Evolutionary conservation across 2,113 vertebrate species (phyloP).

Genomic region (Maccullochella peelii): DNA sequence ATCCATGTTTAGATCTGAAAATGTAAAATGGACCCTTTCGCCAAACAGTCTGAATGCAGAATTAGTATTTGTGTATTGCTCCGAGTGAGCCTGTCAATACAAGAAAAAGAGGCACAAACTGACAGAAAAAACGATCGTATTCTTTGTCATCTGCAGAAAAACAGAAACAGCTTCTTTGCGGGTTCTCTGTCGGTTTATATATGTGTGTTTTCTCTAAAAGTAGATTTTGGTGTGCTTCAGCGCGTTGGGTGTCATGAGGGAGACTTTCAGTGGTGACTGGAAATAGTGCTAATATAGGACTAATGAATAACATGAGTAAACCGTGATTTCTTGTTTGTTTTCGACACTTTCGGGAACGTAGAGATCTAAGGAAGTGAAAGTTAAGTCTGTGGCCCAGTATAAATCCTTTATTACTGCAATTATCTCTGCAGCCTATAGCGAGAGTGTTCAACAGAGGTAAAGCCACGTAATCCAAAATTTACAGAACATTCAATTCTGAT

Average conservation of each 20-base stretch:
- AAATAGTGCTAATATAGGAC: constrained; percentile 55
- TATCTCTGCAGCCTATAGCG: constrained; percentile 6
- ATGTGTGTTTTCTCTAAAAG: constrained; percentile 39
- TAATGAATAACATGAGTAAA: constrained; percentile 58
- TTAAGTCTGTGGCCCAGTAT: constrained; percentile 18
- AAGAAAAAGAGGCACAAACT: not conserved
- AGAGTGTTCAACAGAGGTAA: not conserved
- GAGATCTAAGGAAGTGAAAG: constrained; percentile 36
- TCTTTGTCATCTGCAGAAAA: not conserved
- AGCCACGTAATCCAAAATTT: not conserved
- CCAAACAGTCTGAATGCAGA: not conserved
- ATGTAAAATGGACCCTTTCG: not conserved
- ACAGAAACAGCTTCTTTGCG: not conserved
- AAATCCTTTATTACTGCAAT: constrained; percentile 37
- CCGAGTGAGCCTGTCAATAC: not conserved
- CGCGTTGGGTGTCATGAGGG: constrained; percentile 26
- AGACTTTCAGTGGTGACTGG: constrained; percentile 36
- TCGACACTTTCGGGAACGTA: constrained; percentile 49
- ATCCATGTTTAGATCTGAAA: not conserved
- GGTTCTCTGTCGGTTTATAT: not conserved
- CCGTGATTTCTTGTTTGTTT: constrained; percentile 52
- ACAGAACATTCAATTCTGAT: not conserved
- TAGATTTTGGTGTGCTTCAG: constrained; percentile 20
- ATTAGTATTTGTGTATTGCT: not conserved
- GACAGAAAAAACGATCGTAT: not conserved